Evolutionary conservation across 2,797 vertebrate genomes (phyloP).

Genomic region (Gobionotothen gibberifrons): DNA sequence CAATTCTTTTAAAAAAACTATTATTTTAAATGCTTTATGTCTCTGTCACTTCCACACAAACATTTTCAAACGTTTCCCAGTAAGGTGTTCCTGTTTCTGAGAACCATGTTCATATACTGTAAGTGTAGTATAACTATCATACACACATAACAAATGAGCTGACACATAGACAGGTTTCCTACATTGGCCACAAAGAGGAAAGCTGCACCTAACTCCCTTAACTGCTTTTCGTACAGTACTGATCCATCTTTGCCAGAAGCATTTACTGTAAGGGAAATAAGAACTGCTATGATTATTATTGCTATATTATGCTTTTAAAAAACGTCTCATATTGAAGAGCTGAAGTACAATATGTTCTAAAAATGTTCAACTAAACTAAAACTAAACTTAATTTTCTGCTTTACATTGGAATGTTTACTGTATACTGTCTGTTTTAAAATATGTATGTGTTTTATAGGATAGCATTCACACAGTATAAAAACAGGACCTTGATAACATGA

Average conservation of each 20-base stretch:
- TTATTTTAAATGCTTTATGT: not conserved
- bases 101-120: slow-evolving; percentile 8
- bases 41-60: not conserved
- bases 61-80: not conserved
- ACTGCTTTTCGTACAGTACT: not conserved
- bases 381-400: not conserved
- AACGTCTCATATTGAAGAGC: not conserved
- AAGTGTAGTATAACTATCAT: slow-evolving; percentile 28
- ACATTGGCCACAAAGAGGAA: slow-evolving; percentile 25
- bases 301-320: no score
- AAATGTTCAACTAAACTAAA: not conserved
- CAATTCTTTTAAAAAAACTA: not conserved
- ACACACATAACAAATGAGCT: slow-evolving; percentile 44
- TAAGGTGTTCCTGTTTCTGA: slow-evolving; percentile 20
- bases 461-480: not conserved
- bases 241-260: slow-evolving; percentile 14
- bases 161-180: slow-evolving; percentile 19
- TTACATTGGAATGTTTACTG: not conserved
- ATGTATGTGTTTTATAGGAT: not conserved
- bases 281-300: slow-evolving; percentile 16
- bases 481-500: not conserved
- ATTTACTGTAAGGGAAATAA: slow-evolving; percentile 23
- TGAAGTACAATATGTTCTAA: slow-evolving; percentile 7
- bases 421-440: not conserved
- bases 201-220: slow-evolving; percentile 18